These are phyloP conservation scores for Chymomyza procnemis DNA, from an alignment of 2,888 invertebrate species.

Conservation along the genomic window DNA sequence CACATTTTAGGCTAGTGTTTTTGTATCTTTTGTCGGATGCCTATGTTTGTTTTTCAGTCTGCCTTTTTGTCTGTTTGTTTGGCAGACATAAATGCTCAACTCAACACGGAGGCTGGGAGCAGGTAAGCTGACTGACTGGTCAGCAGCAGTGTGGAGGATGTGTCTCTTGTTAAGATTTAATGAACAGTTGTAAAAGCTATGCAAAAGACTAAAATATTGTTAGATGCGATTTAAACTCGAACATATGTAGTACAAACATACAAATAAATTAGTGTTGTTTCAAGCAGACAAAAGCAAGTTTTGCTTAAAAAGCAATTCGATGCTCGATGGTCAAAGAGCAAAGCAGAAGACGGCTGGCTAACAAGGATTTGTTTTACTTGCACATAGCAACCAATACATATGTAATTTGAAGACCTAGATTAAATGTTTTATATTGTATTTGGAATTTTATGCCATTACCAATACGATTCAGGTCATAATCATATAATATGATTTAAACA, in stretches of 20 bases:
- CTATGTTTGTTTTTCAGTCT: conserved; percentile 1
- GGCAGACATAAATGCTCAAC: conserved; percentile 63
- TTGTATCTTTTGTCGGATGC: not conserved
- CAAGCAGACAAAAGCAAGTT: not conserved
- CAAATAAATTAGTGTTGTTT: not conserved
- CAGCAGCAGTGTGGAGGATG: not conserved
- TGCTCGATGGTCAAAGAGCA: not conserved
- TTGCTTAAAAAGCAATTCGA: not conserved
- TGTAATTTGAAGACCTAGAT: too few species aligned
- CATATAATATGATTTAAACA: too few species aligned
- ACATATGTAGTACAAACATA: not conserved
- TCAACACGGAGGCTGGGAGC: conserved; percentile 19
- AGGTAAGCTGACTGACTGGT: not conserved
- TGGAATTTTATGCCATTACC: too few species aligned
- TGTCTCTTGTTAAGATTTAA: not conserved
- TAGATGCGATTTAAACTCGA: not conserved
- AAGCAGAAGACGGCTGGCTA: too few species aligned
- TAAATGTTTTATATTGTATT: too few species aligned
- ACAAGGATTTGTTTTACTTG: too few species aligned
- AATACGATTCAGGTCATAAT: too few species aligned
- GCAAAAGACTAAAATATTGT: not conserved
- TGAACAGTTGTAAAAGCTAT: not conserved
- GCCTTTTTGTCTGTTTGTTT: conserved; percentile 42
- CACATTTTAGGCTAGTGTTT: conserved; percentile 1
- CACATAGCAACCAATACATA: too few species aligned